Conservation (phyloP, 2,888 invertebrate genomes). For the Macaria liturata region DNA sequence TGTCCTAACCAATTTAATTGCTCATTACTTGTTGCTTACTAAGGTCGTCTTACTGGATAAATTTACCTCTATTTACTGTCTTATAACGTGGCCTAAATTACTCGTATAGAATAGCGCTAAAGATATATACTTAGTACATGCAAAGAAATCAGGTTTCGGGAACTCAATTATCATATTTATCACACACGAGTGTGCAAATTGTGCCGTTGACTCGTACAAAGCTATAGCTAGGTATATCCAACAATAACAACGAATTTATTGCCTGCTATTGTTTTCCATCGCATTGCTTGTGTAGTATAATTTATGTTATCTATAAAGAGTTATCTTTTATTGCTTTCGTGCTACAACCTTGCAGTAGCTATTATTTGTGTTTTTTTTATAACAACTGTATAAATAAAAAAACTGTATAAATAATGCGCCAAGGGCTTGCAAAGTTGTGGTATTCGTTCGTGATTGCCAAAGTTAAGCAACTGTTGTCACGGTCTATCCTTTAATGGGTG, state of each 20-base stretch:
- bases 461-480: too few relatives aligned
- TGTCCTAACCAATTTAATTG: too few relatives aligned
- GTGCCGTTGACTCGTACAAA: not conserved
- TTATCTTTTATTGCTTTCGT: slow-evolving; percentile 11
- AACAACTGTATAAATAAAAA: slow-evolving; percentile 8
- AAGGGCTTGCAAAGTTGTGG: slow-evolving; percentile 1
- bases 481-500: too few relatives aligned
- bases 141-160: slow-evolving; percentile 2
- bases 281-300: not conserved
- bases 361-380: slow-evolving; percentile 8
- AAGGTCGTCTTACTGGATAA: too few relatives aligned
- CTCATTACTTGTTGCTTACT: too few relatives aligned
- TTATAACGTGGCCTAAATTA: too few relatives aligned
- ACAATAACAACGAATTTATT: too few relatives aligned
- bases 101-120: too few relatives aligned
- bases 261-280: too few relatives aligned
- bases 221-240: not conserved
- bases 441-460: slow-evolving; percentile 3
- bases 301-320: slow-evolving; percentile 6
- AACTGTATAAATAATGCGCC: too few relatives aligned
- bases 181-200: not conserved
- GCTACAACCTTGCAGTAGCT: slow-evolving; percentile 1
- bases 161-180: not conserved
- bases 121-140: too few relatives aligned
- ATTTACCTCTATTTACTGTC: too few relatives aligned